Base-by-base conservation (phyloP, 2,113 vertebrate genomes). In the Oryzias celebensis region DNA sequence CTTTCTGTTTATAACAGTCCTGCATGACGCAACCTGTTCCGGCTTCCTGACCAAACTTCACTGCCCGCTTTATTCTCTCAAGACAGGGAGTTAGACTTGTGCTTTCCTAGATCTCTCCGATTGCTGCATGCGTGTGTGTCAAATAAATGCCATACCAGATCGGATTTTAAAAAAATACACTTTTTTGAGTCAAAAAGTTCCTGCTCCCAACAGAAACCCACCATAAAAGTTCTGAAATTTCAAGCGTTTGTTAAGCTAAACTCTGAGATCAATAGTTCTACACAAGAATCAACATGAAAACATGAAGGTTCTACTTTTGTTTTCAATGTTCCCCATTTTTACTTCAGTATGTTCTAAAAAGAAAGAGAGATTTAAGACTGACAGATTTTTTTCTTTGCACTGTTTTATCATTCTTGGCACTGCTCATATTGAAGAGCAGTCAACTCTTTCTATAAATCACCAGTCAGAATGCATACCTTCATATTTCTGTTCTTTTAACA, bases 401-500 rank as follows among this genome's bases (percentile, higher is more conserved):
- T 10, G 26, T 58, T 16, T 68, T 48, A 58, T 62, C 56, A 57
- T 41, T 36, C n/a, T 26, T 22, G 3, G 20, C 65, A 54, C 46
- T 12, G 16, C 44, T 28, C 46, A 48, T 67, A 56, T 42, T 47
- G 47, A 28, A 52, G 45, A 56, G 10, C 46, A 4, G 58, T 58
- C 53, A 52, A 62, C 58, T 31, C 17, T 18, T 31, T 18, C n/a
- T 47, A 1, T 58, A 31, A 66, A 51, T 69, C 51, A 46, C 28
- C 28, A 58, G 22, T 46, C 2, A 7, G 26, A 67, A 17, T 31
- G 7, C 54, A 15, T 22, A 24, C 53, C 17, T 45, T 65, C 47
- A 64, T 42, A 58, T 62, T 52, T 18, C 51, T 71, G 44, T 61
- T 49, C 66, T 68, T 58, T 43, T 31, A 31, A 59, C 55, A 48